These are phyloP conservation scores for Melanotaenia trifasciata DNA, from an alignment of 2,797 vertebrate genomes.

Conservation along the genomic window DNA sequence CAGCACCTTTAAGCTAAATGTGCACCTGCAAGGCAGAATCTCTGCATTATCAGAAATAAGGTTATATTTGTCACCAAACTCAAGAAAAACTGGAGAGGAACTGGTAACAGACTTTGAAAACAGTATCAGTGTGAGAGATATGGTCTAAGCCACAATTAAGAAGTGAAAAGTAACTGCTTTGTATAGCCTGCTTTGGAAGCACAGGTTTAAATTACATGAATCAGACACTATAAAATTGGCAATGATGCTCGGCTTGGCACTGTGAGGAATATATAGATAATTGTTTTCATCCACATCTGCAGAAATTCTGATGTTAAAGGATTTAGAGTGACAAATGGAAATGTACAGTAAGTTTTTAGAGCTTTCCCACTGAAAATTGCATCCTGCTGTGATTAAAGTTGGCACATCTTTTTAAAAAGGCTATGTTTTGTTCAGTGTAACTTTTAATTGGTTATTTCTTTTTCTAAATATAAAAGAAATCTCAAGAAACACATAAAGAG, in stretches of 20 bases:
- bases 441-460: conserved; percentile 28
- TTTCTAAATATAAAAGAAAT: conserved; percentile 27
- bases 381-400: conserved; percentile 1
- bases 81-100: no score
- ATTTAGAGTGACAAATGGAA: background rate
- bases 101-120: no score
- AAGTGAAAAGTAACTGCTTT: no score
- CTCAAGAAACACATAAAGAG: conserved; percentile 11
- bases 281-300: background rate
- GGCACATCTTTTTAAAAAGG: conserved; percentile 3
- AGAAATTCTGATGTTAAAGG: background rate
- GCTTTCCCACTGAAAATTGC: background rate
- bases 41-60: background rate
- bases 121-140: no score
- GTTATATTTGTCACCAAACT: background rate
- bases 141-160: no score
- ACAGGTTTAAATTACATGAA: background rate
- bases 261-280: background rate
- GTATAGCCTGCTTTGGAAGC: no score
- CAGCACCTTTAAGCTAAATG: background rate
- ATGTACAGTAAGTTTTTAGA: background rate
- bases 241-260: background rate
- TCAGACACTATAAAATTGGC: background rate
- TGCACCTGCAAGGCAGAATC: no score
- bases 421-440: background rate